Evolutionary conservation across 2,888 invertebrate species (phyloP).

Genomic region (Lottia scabra): DNA sequence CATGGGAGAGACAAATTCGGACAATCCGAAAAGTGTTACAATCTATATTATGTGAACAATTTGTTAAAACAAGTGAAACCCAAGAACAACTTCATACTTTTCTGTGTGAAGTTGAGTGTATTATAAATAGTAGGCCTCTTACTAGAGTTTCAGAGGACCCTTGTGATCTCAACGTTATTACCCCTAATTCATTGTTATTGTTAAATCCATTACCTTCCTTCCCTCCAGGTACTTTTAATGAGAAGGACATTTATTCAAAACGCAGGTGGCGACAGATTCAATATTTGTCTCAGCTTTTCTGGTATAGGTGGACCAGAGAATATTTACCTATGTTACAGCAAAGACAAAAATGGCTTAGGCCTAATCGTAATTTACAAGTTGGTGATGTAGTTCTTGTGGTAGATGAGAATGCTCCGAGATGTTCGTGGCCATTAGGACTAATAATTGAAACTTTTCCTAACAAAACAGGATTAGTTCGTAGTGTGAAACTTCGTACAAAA

Average conservation of each 20-base stretch:
- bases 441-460: conserved; percentile 7
- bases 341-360: too few relatives aligned
- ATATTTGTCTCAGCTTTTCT: conserved; percentile 12
- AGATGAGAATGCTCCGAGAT: conserved; percentile 10
- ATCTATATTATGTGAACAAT: neutral
- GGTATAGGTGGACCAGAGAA: conserved; percentile 13
- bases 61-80: neutral
- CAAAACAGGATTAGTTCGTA: conserved; percentile 12
- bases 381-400: conserved; percentile 18
- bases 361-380: neutral
- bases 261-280: conserved; percentile 16
- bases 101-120: conserved; percentile 29
- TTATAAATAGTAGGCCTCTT: conserved; percentile 33
- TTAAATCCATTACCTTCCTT: conserved; percentile 9
- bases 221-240: conserved; percentile 6
- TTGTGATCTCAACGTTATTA: conserved; percentile 25
- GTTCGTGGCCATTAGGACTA: conserved; percentile 14
- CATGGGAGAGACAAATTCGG: neutral
- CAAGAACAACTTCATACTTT: conserved; percentile 31
- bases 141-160: conserved; percentile 22
- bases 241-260: conserved; percentile 7
- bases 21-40: neutral
- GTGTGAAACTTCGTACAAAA: neutral
- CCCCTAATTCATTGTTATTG: conserved; percentile 28
- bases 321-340: conserved; percentile 17